phyloP scores from a whole-genome alignment of 1,140 invertebrate genomes.

The Delia radicum region DNA sequence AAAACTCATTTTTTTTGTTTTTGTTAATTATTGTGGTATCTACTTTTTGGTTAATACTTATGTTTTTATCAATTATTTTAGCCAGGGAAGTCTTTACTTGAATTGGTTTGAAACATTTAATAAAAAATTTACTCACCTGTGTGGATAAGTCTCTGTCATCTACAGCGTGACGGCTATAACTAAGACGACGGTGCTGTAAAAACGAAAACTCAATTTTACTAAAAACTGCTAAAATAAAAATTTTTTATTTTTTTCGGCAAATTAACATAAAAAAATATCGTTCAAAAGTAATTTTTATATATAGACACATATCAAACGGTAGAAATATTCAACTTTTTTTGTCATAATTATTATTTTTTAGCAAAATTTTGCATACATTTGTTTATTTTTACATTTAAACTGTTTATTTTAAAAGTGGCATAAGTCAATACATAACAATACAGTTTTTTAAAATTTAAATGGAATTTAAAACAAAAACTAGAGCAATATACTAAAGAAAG shows the following conservation, averaged over 20 bases:
- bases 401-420: no score
- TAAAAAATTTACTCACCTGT: conserved; percentile 61
- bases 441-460: no score
- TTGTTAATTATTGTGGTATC: background rate
- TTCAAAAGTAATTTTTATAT: background rate
- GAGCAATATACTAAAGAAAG: no score
- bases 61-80: background rate
- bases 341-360: background rate
- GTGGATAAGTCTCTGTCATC: conserved; percentile 83
- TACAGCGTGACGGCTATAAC: conserved; percentile 88
- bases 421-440: no score
- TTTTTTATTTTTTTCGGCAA: background rate
- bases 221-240: conserved; percentile 5
- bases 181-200: conserved; percentile 80
- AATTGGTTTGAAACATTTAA: background rate
- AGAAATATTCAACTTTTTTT: no score
- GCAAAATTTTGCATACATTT: background rate
- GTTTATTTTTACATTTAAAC: background rate
- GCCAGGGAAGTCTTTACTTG: background rate
- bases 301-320: background rate
- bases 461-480: no score
- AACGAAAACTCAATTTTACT: conserved; percentile 32
- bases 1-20: no score
- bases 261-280: background rate
- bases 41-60: background rate